phyloP scores from a whole-genome alignment of 2,113 vertebrate species.

The Strix aluco region DNA sequence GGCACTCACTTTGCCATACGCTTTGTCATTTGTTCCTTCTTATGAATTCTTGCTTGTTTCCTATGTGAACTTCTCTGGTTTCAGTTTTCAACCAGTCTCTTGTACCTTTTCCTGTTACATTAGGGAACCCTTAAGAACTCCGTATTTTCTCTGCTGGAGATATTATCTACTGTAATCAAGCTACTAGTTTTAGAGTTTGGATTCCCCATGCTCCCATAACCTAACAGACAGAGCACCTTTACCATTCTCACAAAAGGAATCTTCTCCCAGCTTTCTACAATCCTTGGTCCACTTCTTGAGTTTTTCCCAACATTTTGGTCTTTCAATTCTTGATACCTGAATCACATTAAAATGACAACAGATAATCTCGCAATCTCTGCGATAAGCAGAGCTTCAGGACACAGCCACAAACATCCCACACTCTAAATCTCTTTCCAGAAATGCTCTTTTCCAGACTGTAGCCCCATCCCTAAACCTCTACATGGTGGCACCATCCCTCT shows the following conservation, averaged over 20 bases:
- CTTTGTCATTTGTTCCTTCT: neutral
- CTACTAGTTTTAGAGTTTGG: neutral
- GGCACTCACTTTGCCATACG: neutral
- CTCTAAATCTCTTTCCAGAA: neutral
- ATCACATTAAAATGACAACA: neutral
- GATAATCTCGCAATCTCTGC: neutral
- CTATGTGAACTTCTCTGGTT: neutral
- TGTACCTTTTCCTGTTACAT: neutral
- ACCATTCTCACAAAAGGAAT: neutral
- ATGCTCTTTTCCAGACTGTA: neutral
- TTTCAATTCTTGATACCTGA: neutral
- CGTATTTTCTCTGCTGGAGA: neutral
- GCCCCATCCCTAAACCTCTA: neutral
- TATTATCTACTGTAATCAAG: neutral
- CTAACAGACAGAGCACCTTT: neutral
- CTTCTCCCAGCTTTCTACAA: neutral
- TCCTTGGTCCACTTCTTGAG: neutral
- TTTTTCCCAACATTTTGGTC: neutral
- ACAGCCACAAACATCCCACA: neutral
- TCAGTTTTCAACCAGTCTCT: neutral
- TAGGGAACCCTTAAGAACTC: neutral
- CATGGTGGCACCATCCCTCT: neutral
- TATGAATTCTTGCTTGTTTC: neutral
- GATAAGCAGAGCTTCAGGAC: neutral
- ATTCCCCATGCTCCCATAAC: neutral